Evolutionary conservation across 2,888 invertebrate genomes (phyloP).

Genomic region (Mesochorus sp.): DNA sequence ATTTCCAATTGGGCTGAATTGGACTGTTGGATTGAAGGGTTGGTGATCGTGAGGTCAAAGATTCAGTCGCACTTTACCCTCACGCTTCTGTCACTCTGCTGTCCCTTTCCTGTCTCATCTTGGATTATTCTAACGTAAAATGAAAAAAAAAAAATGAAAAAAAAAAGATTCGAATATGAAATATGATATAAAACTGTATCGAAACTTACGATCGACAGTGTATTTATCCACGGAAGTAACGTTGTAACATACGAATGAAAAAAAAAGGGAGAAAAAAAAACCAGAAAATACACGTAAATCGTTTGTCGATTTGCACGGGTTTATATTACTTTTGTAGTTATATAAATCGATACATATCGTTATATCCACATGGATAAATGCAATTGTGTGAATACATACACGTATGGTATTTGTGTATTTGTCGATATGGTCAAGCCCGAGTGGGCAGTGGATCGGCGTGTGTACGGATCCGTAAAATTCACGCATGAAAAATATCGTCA

Average conservation of each 20-base stretch:
- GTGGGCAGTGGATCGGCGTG: constrained; percentile 47
- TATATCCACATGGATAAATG: neutral
- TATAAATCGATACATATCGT: constrained; percentile 18
- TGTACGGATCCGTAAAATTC: constrained; percentile 75
- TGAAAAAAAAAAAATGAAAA: too few species aligned
- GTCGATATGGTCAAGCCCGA: constrained; percentile 49
- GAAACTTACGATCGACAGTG: too few species aligned
- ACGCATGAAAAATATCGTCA: constrained; percentile 80
- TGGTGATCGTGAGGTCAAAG: too few species aligned
- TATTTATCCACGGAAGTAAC: too few species aligned
- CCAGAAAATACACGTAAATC: constrained; percentile 36
- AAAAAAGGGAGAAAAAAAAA: neutral
- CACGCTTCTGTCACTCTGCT: too few species aligned
- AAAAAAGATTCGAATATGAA: too few species aligned
- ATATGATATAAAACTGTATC: too few species aligned
- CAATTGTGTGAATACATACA: neutral
- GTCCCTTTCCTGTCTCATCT: too few species aligned
- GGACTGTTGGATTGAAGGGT: too few species aligned
- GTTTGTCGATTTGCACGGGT: constrained; percentile 49
- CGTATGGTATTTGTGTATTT: neutral
- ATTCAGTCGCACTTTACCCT: too few species aligned
- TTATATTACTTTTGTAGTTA: constrained; percentile 47
- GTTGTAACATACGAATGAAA: constrained; percentile 23
- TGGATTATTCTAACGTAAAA: too few species aligned
- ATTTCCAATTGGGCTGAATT: too few species aligned